These are phyloP conservation scores for Cyprinodon tularosa DNA, from an alignment of 2,113 vertebrate species.

Conservation along the genomic window DNA sequence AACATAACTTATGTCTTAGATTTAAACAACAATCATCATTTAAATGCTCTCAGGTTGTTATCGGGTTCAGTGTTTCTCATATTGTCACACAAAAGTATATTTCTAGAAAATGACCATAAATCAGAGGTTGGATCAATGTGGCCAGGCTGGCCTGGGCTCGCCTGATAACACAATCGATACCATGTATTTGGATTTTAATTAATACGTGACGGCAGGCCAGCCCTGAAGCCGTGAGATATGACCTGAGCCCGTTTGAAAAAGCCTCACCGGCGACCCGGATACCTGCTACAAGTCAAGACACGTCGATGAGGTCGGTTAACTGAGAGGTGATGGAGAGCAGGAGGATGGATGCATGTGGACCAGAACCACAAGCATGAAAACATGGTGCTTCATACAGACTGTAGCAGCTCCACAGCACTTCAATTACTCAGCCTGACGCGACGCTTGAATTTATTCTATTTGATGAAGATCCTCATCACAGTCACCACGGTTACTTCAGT, in stretches of 20 bases:
- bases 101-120: conserved; percentile 98
- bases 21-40: too few species aligned
- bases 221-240: conserved; percentile 91
- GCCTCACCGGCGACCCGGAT: conserved; percentile 81
- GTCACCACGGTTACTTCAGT: too few species aligned
- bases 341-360: background rate
- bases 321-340: conserved; percentile 45
- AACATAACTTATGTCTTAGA: too few species aligned
- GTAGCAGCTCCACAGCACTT: too few species aligned
- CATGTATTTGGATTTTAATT: conserved; percentile 98
- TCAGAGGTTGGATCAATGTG: conserved; percentile 91
- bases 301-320: conserved; percentile 83
- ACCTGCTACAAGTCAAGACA: conserved; percentile 85
- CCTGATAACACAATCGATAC: conserved; percentile 98
- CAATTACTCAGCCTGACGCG: too few species aligned
- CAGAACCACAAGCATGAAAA: background rate
- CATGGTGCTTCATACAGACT: too few species aligned
- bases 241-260: conserved; percentile 83
- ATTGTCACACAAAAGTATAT: conserved; percentile 95
- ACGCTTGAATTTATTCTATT: too few species aligned
- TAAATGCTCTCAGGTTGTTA: conserved; percentile 75
- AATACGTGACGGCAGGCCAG: conserved; percentile 86
- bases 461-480: too few species aligned
- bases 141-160: conserved; percentile 85
- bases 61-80: conserved; percentile 81